Conservation (phyloP, 2,888 invertebrate species). For the Dasypolia templi region DNA sequence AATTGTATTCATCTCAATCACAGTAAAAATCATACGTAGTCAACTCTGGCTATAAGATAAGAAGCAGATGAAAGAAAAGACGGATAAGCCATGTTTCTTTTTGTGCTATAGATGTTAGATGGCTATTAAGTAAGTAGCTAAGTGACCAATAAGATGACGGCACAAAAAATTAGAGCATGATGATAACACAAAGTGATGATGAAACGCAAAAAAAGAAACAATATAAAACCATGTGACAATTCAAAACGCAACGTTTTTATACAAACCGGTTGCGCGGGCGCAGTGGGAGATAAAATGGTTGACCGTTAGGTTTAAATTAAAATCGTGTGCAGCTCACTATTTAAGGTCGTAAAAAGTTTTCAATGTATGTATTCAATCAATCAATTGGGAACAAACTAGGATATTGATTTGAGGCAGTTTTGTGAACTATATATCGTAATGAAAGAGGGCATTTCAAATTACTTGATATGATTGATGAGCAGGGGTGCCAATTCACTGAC, state of each 20-base stretch:
- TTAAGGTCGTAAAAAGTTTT: slow-evolving; percentile 46
- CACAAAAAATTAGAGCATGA: background rate
- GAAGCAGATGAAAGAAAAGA: background rate
- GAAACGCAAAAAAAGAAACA: background rate
- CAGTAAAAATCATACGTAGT: no score
- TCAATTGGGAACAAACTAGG: slow-evolving; percentile 27
- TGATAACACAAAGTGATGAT: no score
- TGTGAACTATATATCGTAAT: background rate
- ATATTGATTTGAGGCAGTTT: slow-evolving; percentile 21
- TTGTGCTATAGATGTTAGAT: background rate
- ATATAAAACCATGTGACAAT: slow-evolving; percentile 13
- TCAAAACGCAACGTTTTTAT: slow-evolving; percentile 36
- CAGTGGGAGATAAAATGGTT: slow-evolving; percentile 38
- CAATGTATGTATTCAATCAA: slow-evolving; percentile 41
- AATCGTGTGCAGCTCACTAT: slow-evolving; percentile 42
- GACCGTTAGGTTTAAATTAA: slow-evolving; percentile 64
- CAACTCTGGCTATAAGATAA: background rate
- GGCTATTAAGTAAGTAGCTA: background rate
- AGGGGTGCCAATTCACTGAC: background rate
- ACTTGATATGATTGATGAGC: slow-evolving; percentile 4
- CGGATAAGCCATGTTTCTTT: background rate
- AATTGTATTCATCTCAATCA: no score
- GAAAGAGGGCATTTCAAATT: background rate
- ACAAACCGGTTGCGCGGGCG: slow-evolving; percentile 17
- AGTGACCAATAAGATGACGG: no score